phyloP scores from a whole-genome alignment of 2,888 invertebrate genomes.

The Chaitophorus viminalis region DNA sequence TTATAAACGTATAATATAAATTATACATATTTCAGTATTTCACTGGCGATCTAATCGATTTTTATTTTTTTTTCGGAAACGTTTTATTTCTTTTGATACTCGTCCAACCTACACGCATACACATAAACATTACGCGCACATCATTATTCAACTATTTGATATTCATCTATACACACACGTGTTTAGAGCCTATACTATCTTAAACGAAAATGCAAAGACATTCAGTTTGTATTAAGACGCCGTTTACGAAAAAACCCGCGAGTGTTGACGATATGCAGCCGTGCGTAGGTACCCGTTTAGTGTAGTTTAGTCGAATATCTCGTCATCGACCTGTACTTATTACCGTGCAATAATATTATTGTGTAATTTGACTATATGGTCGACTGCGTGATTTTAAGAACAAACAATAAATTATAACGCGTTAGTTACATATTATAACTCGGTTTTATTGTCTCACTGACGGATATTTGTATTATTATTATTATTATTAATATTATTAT shows the following conservation, averaged over 20 bases:
- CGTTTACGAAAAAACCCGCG: no score
- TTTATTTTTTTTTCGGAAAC: background rate
- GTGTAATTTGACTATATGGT: background rate
- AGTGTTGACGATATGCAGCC: no score
- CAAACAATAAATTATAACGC: background rate
- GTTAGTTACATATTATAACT: background rate
- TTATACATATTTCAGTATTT: background rate
- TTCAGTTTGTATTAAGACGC: no score
- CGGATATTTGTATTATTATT: background rate
- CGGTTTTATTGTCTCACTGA: background rate
- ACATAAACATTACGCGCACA: background rate
- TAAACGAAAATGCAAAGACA: background rate
- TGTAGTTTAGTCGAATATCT: background rate
- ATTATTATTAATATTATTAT: constrained; percentile 22
- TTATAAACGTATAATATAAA: no score
- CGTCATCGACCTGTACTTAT: background rate
- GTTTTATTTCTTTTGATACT: no score
- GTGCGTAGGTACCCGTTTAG: no score
- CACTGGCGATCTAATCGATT: background rate
- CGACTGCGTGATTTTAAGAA: background rate
- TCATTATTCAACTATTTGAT: background rate
- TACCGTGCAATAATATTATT: background rate
- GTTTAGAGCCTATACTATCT: no score
- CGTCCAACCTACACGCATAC: background rate
- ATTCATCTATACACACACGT: no score